Evolutionary conservation across 2,888 invertebrate genomes (phyloP), one percentile per base, ranked within the genome.

Genomic region (Blastobasis lacticolella): DNA sequence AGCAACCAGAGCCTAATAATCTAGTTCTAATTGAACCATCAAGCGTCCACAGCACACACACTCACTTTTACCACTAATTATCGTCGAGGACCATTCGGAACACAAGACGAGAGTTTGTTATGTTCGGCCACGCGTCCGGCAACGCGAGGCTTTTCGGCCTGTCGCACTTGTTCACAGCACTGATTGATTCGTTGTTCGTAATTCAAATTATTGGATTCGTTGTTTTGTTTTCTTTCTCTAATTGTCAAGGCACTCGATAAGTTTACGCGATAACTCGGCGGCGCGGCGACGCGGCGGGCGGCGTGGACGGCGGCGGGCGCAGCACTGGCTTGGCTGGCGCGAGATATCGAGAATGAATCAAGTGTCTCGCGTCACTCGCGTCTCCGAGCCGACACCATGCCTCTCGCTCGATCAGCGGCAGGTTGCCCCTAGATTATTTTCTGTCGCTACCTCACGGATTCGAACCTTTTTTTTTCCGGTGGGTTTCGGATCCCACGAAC

Each of bases 1-100:
- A 63, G 69, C 69, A 69, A 74, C 70, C 73, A 75, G 72, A 74
- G 70, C 69, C 73, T 70, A 72, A 62, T 72, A 74, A 71, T 79
- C 75, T 67, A 79, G 80, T 81, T 78, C 72, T 76, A 81, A 80
- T 78, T 77, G 71, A 82, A 81, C 76, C 74, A 77, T 78, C 75
- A 79, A 80, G 65, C 75, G 79, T 78, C 73, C 78, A 81, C 79
- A 78, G 71, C 73, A 80, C 82, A 82, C 79, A 81, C 86, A 85
- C 84, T 79, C 85, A 86, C 85, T 86, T 85, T 82, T 84, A 83
- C 80, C 77, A 81, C 83, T 81, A 84, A 82, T 83, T 77, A 80
- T 73, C 73, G 75, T 67, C 64, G 72, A 69, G 73, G 80, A 81
- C 73, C 79, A 81, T 79, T 82, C 78, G 72, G 69, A 79, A 77